These are phyloP conservation scores for Polypterus senegalus DNA, from an alignment of 2,113 vertebrate species.

Conservation along the genomic window DNA sequence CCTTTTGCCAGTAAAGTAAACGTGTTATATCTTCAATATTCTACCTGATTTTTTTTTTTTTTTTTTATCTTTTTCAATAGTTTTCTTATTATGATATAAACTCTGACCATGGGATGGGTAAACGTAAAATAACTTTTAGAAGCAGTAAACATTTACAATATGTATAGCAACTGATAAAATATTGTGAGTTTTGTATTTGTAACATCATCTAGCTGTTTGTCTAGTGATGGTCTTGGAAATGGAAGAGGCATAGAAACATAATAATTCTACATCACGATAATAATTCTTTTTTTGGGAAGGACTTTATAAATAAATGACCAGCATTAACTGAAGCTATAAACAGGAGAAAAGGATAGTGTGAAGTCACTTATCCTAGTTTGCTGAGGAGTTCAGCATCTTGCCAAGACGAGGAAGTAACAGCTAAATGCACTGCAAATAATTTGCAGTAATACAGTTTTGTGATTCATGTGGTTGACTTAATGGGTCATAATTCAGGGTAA, in stretches of 20 bases:
- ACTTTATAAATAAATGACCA: conserved; percentile 55
- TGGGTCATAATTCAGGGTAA: conserved; percentile 70
- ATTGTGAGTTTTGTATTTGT: no score
- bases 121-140: no score
- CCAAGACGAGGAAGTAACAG: conserved; percentile 75
- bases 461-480: conserved; percentile 80
- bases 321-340: conserved; percentile 53
- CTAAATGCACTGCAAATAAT: conserved; percentile 83
- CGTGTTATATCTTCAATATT: no score
- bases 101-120: no score
- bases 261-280: not conserved
- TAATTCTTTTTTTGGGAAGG: conserved; percentile 24
- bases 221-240: not conserved
- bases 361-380: conserved; percentile 70
- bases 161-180: no score
- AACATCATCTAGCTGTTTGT: not conserved
- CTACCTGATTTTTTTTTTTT: no score
- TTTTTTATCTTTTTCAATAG: no score
- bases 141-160: no score
- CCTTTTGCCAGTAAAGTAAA: no score
- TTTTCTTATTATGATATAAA: no score
- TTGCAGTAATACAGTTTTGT: conserved; percentile 77
- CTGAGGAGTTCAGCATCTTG: conserved; percentile 75
- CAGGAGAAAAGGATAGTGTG: conserved; percentile 47
- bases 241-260: not conserved